A percentile compares a stretch with the other conserved stretches of the same genome.
Conservation (phyloP, 2,113 vertebrate species). For the Paralichthys olivaceus region DNA sequence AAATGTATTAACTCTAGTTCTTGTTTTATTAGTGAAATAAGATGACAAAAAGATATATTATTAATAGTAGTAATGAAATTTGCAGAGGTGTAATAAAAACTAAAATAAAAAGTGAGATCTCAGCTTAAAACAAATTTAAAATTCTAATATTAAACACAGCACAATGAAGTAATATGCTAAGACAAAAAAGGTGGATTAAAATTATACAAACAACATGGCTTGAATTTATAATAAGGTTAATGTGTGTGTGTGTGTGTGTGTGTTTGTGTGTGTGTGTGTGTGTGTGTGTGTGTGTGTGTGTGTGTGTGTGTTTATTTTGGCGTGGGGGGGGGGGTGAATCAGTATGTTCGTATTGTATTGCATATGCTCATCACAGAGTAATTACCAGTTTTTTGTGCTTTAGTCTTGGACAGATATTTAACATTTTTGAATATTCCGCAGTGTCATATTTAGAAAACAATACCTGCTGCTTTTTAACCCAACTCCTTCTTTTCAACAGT, state of each 20-base stretch:
- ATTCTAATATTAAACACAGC: conserved; percentile 2
- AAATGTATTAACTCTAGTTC: not conserved
- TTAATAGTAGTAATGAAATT: not conserved
- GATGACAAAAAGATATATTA: not conserved
- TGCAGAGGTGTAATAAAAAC: not conserved
- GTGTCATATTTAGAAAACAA: conserved; percentile 29
- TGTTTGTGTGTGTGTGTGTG: conserved; percentile 5
- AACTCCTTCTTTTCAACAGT: conserved; percentile 30
- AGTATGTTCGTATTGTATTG: conserved; percentile 14
- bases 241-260: conserved; percentile 5
- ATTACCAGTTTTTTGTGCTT: conserved; percentile 44
- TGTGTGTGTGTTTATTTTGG: no score
- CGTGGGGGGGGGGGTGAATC: not conserved
- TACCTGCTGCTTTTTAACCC: conserved; percentile 42
- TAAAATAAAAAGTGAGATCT: not conserved
- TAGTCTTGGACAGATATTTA: conserved; percentile 48
- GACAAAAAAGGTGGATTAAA: conserved; percentile 2
- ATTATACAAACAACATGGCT: not conserved
- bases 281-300: conserved; percentile 1
- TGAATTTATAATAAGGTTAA: not conserved
- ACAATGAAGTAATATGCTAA: not conserved
- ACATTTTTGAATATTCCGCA: conserved; percentile 49
- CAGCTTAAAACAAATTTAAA: not conserved
- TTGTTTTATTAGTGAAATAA: not conserved
- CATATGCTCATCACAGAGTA: conserved; percentile 50